These are phyloP conservation scores for Tachypleus tridentatus DNA, from an alignment of 1,140 invertebrate genomes.

Conservation along the genomic window DNA sequence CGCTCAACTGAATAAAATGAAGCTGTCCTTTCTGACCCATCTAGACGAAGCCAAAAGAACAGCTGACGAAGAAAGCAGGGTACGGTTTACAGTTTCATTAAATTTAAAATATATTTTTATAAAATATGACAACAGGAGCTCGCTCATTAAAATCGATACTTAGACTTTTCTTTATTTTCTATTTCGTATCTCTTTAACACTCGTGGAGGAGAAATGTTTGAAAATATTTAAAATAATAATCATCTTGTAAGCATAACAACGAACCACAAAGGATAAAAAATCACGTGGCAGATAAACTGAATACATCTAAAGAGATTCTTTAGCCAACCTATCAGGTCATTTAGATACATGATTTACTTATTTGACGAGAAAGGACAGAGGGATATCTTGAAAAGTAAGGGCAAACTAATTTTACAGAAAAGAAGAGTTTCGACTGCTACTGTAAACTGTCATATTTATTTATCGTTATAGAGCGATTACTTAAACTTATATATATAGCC, in stretches of 20 bases:
- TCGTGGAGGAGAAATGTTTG: neutral
- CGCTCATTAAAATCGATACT: neutral
- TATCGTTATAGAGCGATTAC: no score
- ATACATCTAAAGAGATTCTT: no score
- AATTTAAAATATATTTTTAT: neutral
- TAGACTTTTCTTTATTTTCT: conserved; percentile 5
- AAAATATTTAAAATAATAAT: conserved; percentile 1
- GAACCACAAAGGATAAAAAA: neutral
- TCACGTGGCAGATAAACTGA: no score
- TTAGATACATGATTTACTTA: no score
- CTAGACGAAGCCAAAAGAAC: conserved; percentile 94
- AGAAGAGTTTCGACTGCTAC: no score
- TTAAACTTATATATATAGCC: no score
- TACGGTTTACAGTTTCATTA: conserved; percentile 22
- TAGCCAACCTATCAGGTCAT: no score
- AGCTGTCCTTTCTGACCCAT: conserved; percentile 85
- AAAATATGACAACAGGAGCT: no score
- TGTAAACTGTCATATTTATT: no score
- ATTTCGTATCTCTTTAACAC: neutral
- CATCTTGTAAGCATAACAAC: neutral
- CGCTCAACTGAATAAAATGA: conserved; percentile 90
- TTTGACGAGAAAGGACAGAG: no score
- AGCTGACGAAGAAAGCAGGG: conserved; percentile 88
- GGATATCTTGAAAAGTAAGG: no score
- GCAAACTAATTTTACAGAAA: no score